phyloP scores from a whole-genome alignment of 2,888 invertebrate genomes.

The Thecocarcelia acutangulata region DNA sequence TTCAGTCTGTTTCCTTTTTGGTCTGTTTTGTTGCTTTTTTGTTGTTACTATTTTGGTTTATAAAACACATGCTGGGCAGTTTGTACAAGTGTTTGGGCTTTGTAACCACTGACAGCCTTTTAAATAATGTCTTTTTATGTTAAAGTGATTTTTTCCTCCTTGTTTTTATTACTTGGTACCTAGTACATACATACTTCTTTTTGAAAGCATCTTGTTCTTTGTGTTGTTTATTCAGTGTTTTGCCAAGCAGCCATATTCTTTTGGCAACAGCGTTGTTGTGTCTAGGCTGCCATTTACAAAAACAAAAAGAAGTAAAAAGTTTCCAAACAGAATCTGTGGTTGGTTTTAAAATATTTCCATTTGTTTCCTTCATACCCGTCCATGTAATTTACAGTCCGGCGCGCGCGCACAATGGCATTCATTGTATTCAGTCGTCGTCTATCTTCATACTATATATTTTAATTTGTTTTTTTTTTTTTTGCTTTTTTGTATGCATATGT shows the following conservation, averaged over 20 bases:
- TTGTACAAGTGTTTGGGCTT: slow-evolving; percentile 52
- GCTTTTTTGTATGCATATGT: not conserved
- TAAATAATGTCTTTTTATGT: slow-evolving; percentile 60
- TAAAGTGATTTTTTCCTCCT: slow-evolving; percentile 25
- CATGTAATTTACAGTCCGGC: slow-evolving; percentile 67
- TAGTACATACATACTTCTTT: not conserved
- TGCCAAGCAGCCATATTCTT: slow-evolving; percentile 63
- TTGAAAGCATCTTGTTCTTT: slow-evolving; percentile 36
- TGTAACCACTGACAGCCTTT: slow-evolving; percentile 59
- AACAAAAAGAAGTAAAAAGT: slow-evolving; percentile 13
- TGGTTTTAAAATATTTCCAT: slow-evolving; percentile 47
- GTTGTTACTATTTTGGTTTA: not conserved
- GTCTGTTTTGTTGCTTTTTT: not conserved
- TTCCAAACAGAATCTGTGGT: slow-evolving; percentile 55
- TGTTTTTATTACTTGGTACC: not conserved
- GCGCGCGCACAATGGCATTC: slow-evolving; percentile 61
- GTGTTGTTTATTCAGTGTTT: not conserved
- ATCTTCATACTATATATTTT: slow-evolving; percentile 2
- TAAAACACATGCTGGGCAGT: slow-evolving; percentile 57
- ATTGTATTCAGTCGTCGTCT: slow-evolving; percentile 13
- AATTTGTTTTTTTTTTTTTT: too few relatives aligned
- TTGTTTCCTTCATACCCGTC: slow-evolving; percentile 21
- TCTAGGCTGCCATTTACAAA: slow-evolving; percentile 66
- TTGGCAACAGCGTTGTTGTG: slow-evolving; percentile 13
- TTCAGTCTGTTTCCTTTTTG: slow-evolving; percentile 38